phyloP scores from a whole-genome alignment of 1,140 invertebrate species.

The Leptopilina clavipes region DNA sequence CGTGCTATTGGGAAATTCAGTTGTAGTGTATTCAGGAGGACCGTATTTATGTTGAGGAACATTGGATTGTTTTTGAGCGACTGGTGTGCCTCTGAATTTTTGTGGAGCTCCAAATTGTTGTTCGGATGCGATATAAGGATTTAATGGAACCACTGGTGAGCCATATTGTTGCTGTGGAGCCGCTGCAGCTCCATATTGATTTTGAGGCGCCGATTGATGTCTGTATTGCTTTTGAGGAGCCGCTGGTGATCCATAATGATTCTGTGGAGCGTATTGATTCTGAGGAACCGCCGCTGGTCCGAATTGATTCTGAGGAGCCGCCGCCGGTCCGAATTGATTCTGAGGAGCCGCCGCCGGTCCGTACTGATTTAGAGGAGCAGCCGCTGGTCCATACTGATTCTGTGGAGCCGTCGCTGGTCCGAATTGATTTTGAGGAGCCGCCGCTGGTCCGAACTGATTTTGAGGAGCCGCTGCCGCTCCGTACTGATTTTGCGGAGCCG shows the following conservation, averaged over 20 bases:
- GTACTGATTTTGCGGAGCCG: constrained; percentile 28
- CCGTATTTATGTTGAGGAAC: constrained; percentile 29
- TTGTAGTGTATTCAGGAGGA: constrained; percentile 54
- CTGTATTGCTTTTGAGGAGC: constrained; percentile 43
- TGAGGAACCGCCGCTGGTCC: constrained; percentile 35
- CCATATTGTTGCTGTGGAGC: background rate
- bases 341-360: constrained; percentile 41
- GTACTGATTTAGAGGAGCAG: constrained; percentile 46
- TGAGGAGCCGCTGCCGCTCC: background rate
- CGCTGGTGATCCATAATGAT: constrained; percentile 42
- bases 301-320: constrained; percentile 44
- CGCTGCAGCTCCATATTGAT: background rate
- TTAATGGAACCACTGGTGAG: constrained; percentile 14
- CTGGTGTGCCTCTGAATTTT: constrained; percentile 8
- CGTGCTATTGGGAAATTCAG: constrained; percentile 55
- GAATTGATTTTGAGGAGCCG: constrained; percentile 35
- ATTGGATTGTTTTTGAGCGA: constrained; percentile 36
- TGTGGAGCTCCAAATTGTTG: constrained; percentile 36
- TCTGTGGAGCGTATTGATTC: constrained; percentile 40
- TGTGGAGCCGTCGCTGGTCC: constrained; percentile 35
- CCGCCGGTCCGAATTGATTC: constrained; percentile 43
- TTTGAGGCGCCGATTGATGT: constrained; percentile 27
- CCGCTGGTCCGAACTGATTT: background rate
- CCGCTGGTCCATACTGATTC: constrained; percentile 36
- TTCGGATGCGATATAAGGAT: background rate